Evolutionary conservation across 1,140 invertebrate species (phyloP), one percentile per base, ranked within the genome.

Genomic region (Drosophila pseudoananassae): DNA sequence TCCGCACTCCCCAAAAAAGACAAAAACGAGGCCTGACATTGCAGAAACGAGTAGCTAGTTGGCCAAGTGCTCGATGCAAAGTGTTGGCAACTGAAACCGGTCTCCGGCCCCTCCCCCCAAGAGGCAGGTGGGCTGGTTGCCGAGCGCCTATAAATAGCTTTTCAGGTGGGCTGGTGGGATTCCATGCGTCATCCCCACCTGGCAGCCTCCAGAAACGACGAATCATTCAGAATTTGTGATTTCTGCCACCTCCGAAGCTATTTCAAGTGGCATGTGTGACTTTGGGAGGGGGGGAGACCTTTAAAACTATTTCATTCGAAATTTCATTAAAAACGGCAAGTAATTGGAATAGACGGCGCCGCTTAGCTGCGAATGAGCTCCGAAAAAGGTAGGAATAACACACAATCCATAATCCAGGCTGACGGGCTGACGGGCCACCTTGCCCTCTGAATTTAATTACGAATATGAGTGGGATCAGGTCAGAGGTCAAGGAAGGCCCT

Each of bases 391-490:
- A 12, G 4, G 10, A 12, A 12, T 12, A 36, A 3, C 4, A 4
- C 2, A 36, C 3, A 36, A 43, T 15, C 40, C 40, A 43, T 43
- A 15, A 43, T 46, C 43, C 43, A 4, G 17, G 4, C 15, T 10
- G 17, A 20, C 15, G 14, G 10, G 17, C 20, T 45, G n/a, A n/a
- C n/a, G n/a, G n/a, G n/a, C n/a, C n/a, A 15, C 4, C 15, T 45
- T 9, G 2, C 17, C 43, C 17, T 43, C 2, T 15, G 8, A 57
- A 23, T 57, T 57, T 57, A 57, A 46, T 57, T 57, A 49, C 60
- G 17, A 56, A 64, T 55, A 64, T 46, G 54, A 51, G 45, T 60
- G 31, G 29, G 38, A 53, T 14, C 15, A 25, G 43, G 17, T 46
- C 17, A 5, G 43, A 23, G 43, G 17, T 23, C 2, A 23, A 8